phyloP scores from a whole-genome alignment of 2,797 vertebrate genomes.

The Tokudaia muenninki region DNA sequence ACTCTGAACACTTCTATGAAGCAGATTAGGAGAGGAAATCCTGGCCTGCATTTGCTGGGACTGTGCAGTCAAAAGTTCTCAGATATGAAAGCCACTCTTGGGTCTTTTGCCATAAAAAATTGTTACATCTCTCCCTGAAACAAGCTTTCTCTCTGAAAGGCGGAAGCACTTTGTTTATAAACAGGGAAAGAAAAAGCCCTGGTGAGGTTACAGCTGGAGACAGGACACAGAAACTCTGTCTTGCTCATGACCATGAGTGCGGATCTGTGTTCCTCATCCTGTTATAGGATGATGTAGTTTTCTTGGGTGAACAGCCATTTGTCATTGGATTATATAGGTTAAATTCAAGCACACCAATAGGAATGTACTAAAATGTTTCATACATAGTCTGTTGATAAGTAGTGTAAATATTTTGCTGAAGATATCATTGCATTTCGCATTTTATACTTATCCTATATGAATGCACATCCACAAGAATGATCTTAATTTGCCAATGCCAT shows the following conservation, averaged over 20 bases:
- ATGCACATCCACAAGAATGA: neutral
- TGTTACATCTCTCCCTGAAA: neutral
- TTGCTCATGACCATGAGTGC: neutral
- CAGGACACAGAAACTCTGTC: conserved; percentile 1
- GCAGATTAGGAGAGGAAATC: neutral
- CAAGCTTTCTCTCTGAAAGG: neutral
- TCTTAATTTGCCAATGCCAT: neutral
- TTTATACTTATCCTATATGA: neutral
- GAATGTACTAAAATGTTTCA: neutral
- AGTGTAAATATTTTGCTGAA: neutral
- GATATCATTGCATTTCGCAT: neutral
- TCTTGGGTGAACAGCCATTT: neutral
- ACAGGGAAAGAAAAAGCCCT: neutral
- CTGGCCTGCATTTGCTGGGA: conserved; percentile 26
- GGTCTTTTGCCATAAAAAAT: conserved; percentile 29
- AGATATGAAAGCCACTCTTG: neutral
- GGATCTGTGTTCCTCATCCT: neutral
- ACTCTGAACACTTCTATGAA: neutral
- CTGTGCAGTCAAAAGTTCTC: neutral
- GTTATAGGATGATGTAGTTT: conserved; percentile 15
- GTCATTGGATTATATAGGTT: neutral
- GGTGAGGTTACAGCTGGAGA: conserved; percentile 1
- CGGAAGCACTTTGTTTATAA: conserved; percentile 2
- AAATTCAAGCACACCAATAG: neutral
- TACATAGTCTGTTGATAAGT: neutral